Conservation (phyloP, 2,113 vertebrate species). For the Barbus barbus region DNA sequence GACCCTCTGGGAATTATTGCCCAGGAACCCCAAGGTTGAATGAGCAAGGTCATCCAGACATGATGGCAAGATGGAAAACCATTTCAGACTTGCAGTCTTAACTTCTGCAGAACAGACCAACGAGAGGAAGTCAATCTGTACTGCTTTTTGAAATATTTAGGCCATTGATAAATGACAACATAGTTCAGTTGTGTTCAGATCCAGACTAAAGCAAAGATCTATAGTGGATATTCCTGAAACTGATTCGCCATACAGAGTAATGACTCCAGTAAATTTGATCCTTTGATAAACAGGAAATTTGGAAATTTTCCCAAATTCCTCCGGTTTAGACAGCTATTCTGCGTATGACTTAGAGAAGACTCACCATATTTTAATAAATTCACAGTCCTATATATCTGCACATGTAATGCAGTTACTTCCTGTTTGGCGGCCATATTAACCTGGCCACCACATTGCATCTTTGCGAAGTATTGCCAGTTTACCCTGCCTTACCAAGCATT, state of each 20-base stretch:
- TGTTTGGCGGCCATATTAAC: no score
- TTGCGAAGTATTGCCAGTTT: no score
- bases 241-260: background rate
- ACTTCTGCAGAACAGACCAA: background rate
- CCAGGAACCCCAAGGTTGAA: slow-evolving; percentile 17
- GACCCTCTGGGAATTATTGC: slow-evolving; percentile 21
- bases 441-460: no score
- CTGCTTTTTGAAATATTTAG: background rate
- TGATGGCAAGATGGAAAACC: slow-evolving; percentile 13
- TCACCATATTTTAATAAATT: background rate
- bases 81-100: slow-evolving; percentile 1
- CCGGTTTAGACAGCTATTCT: background rate
- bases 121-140: background rate
- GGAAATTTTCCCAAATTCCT: background rate
- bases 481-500: no score
- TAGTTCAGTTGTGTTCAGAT: background rate
- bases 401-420: no score
- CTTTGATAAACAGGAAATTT: background rate
- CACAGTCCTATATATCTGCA: background rate
- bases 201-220: background rate
- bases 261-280: background rate
- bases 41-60: slow-evolving; percentile 26
- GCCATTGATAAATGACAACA: background rate
- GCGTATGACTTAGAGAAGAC: background rate
- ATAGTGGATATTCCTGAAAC: background rate